Percentiles rank a stretch among this genome's conserved stretches.
These are phyloP conservation scores for Axea sp. DNA, from an alignment of 2,888 invertebrate species.

Conservation along the genomic window DNA sequence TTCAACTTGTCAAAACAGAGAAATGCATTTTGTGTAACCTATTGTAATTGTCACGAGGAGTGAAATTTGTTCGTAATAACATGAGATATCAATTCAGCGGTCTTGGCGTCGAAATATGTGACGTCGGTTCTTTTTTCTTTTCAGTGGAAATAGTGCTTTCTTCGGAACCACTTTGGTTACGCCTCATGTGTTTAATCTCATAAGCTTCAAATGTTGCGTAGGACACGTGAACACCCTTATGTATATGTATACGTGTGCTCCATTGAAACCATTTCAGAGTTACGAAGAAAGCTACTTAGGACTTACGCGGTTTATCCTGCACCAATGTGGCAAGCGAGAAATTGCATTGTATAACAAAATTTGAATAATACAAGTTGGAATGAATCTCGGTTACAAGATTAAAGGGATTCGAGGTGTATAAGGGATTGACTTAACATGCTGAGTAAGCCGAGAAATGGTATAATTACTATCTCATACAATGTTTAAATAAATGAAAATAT, in stretches of 20 bases:
- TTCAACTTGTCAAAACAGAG: conserved; percentile 13
- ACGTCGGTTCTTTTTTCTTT: conserved; percentile 19
- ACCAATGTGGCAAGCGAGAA: conserved; percentile 57
- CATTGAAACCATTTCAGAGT: conserved; percentile 54
- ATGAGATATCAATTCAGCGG: conserved; percentile 47
- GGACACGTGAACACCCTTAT: conserved; percentile 49
- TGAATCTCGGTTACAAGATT: conserved; percentile 51
- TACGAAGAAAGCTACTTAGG: conserved; percentile 62
- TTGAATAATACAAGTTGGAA: conserved; percentile 57
- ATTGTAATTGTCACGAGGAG: conserved; percentile 19
- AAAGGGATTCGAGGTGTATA: conserved; percentile 44
- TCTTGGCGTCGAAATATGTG: conserved; percentile 13
- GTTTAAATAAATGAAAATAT: too few relatives aligned
- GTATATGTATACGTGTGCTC: conserved; percentile 27
- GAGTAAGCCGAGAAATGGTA: too few relatives aligned
- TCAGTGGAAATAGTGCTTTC: conserved; percentile 41
- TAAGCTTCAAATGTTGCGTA: conserved; percentile 50
- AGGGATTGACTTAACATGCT: conserved; percentile 44
- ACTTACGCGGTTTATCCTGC: conserved; percentile 59
- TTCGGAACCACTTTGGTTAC: conserved; percentile 43
- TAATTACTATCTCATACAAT: too few relatives aligned
- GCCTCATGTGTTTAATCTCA: conserved; percentile 54
- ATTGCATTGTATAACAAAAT: conserved; percentile 56
- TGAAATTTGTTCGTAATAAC: conserved; percentile 26
- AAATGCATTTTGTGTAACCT: conserved; percentile 28